A percentile compares a stretch with the other conserved stretches of the same genome.
Evolutionary conservation across 2,888 invertebrate species (phyloP).

Genomic region (Lissocephala sabroskyi): DNA sequence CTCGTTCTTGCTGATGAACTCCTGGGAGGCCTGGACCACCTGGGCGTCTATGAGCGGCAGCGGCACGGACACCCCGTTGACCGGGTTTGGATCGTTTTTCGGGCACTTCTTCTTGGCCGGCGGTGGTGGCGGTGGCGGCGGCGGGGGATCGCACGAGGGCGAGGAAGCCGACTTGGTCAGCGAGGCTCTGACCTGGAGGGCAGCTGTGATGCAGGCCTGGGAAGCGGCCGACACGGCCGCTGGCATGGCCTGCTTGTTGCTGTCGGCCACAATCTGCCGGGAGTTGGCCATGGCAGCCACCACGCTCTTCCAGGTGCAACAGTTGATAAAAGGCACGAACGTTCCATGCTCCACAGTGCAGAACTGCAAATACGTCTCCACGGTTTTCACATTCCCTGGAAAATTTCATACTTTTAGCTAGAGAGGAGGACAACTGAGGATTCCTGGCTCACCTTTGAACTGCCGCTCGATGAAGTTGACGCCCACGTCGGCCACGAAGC

Average conservation of each 20-base stretch:
- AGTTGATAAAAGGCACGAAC: conserved; percentile 6
- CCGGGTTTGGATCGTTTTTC: too few species aligned
- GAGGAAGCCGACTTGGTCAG: too few species aligned
- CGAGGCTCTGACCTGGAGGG: neutral
- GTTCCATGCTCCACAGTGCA: neutral
- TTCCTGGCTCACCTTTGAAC: neutral
- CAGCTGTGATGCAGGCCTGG: neutral
- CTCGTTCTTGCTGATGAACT: neutral
- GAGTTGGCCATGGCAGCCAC: neutral
- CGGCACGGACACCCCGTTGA: conserved; percentile 4
- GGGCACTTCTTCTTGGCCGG: too few species aligned
- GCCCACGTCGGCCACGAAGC: conserved; percentile 9
- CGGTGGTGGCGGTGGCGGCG: too few species aligned
- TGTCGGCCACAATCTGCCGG: too few species aligned
- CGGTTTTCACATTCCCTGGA: neutral
- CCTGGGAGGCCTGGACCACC: conserved; percentile 6
- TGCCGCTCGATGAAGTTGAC: conserved; percentile 1
- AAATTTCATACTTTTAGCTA: too few species aligned
- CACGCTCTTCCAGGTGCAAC: conserved; percentile 1
- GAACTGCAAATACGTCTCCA: conserved; percentile 7
- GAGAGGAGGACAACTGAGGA: too few species aligned
- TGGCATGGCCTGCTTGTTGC: too few species aligned
- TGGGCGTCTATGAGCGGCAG: conserved; percentile 5
- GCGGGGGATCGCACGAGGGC: too few species aligned
- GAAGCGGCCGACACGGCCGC: neutral